Evolutionary conservation across 1,140 invertebrate genomes (phyloP).

Genomic region (Acromyrmex charruanus): DNA sequence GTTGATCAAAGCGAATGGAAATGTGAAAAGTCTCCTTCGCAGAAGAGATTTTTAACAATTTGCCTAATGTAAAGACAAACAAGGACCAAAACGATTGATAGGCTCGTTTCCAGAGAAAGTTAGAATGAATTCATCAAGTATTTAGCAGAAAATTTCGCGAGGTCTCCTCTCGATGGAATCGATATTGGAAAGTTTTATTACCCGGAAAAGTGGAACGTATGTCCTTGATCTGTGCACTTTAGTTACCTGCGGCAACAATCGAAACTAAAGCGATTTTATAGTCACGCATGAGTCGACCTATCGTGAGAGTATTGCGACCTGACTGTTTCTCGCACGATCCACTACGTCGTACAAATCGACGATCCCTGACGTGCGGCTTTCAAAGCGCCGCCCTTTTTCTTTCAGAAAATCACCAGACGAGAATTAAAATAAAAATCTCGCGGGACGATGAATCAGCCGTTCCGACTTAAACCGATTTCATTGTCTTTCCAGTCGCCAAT

Average conservation of each 20-base stretch:
- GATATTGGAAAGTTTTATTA: constrained; percentile 46
- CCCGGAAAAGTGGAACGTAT: constrained; percentile 41
- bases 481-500: constrained; percentile 18
- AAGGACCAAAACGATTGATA: background rate
- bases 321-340: constrained; percentile 65
- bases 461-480: constrained; percentile 20
- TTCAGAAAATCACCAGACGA: constrained; percentile 16
- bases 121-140: constrained; percentile 10
- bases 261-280: constrained; percentile 80
- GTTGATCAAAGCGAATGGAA: constrained; percentile 7
- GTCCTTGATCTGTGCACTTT: constrained; percentile 58
- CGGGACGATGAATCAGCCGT: constrained; percentile 21
- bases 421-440: constrained; percentile 15
- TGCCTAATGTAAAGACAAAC: background rate
- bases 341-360: background rate
- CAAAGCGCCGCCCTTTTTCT: constrained; percentile 24
- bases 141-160: constrained; percentile 19
- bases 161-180: background rate
- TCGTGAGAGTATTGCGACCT: constrained; percentile 68
- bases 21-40: background rate
- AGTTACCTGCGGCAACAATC: constrained; percentile 42
- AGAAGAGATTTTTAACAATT: background rate
- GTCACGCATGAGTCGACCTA: constrained; percentile 76
- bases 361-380: constrained; percentile 24
- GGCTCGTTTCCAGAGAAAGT: constrained; percentile 16